Evolutionary conservation across 2,888 invertebrate species (phyloP), one percentile per base, ranked within the genome.

Genomic region (Clistopyga incitator): DNA sequence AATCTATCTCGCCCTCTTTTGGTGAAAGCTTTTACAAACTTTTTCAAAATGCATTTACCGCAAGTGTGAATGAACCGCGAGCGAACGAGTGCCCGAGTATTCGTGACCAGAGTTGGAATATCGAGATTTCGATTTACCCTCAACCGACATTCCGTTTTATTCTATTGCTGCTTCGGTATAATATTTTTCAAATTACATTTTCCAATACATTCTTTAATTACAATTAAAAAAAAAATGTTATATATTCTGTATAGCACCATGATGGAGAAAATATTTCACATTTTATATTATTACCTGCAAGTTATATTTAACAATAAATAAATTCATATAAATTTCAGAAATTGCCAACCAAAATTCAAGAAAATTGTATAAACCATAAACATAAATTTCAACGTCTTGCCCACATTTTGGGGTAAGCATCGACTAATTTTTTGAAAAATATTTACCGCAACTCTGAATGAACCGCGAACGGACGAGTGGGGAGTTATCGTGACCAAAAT

Each of bases 61-160:
- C 23, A 13, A 29, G 25, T 10, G 29, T n/a, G 2, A 45, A 56
- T 23, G 29, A 61, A 64, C 64, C n/a, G 34, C 45, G n/a, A n/a
- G 38, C 13, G 25, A 13, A 61, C 20, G 25, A 13, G 18, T n/a
- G 2, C n/a, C n/a, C 29, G 13, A 6, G 38, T 61, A 29, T 38
- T 38, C 64, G n/a, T 34, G 59, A 70, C 20, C 20, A 25, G 78
- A 52, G 71, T 64, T n/a, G 13, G 61, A 20, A 45, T 68, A 78
- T 74, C 59, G 68, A 54, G 74, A 78, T 78, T 78, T 70, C 18
- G 59, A 78, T 72, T 78, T 42, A 59, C 59, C 70, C 52, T 75
- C 45, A 61, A 71, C 74, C 54, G 78, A 18, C 59, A 68, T 54
- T 45, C 67, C 78, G 59, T 23, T 79, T 23, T 47, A 65, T 54